A percentile compares a stretch with the other conserved stretches of the same genome.
Evolutionary conservation across 2,888 invertebrate genomes (phyloP).

Genomic region (Pycnomerus fuliginosus): DNA sequence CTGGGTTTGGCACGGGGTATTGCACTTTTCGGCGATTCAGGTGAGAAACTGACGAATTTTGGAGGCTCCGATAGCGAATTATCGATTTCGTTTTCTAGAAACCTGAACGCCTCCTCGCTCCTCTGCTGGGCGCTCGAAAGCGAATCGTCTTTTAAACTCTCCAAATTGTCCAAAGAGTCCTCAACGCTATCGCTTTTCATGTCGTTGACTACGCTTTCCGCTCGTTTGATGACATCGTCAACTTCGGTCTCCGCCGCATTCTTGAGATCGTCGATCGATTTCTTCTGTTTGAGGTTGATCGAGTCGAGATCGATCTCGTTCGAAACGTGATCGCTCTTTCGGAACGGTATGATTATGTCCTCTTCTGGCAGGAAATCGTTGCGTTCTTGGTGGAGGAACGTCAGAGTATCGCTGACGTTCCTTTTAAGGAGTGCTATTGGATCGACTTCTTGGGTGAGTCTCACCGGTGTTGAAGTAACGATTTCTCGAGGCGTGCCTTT

Average conservation of each 20-base stretch:
- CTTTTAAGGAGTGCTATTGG: constrained; percentile 45
- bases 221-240: constrained; percentile 43
- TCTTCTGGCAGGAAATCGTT: constrained; percentile 51
- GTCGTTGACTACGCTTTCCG: constrained; percentile 48
- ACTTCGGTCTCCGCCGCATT: constrained; percentile 41
- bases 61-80: not conserved
- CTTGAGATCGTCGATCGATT: constrained; percentile 27
- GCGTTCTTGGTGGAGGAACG: constrained; percentile 51
- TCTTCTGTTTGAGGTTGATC: constrained; percentile 38
- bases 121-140: constrained; percentile 44
- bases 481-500: constrained; percentile 26
- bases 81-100: constrained; percentile 48
- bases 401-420: constrained; percentile 49
- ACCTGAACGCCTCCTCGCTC: constrained; percentile 50
- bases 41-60: not conserved
- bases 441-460: constrained; percentile 25
- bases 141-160: constrained; percentile 47
- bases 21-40: constrained; percentile 34
- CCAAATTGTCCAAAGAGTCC: constrained; percentile 48
- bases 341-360: constrained; percentile 49
- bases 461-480: constrained; percentile 39
- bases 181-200: constrained; percentile 47
- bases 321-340: constrained; percentile 50
- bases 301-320: constrained; percentile 45
- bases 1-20: constrained; percentile 46